Conservation (phyloP, 2,797 vertebrate genomes). For the Poecilia gillii region DNA sequence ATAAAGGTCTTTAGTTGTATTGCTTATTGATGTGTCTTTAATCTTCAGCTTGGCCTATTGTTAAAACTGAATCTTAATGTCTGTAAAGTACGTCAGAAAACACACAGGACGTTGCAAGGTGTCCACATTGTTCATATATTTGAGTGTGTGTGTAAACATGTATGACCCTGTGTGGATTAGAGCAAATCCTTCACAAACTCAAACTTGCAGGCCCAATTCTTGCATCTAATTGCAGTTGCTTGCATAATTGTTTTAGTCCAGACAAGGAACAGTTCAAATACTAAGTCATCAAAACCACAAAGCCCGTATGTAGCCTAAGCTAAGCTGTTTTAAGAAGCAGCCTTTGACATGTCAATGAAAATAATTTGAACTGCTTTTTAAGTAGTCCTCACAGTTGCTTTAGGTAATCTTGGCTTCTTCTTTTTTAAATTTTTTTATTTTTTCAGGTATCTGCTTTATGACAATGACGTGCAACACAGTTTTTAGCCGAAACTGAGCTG, state of each 20-base stretch:
- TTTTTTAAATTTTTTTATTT: neutral
- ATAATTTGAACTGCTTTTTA: neutral
- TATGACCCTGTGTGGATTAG: neutral
- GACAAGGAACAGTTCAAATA: slow-evolving; percentile 5
- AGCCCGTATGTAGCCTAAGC: neutral
- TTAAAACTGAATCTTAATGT: neutral
- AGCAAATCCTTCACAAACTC: slow-evolving; percentile 1
- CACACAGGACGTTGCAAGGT: neutral
- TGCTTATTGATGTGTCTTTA: neutral
- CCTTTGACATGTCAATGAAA: neutral
- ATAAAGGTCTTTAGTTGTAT: neutral
- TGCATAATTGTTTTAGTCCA: neutral
- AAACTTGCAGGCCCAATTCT: neutral
- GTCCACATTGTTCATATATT: neutral
- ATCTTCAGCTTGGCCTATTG: neutral
- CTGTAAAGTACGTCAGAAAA: neutral
- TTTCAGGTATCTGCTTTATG: neutral
- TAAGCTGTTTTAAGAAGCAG: neutral
- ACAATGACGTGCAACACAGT: neutral
- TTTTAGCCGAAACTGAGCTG: slow-evolving; percentile 8
- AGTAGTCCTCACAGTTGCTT: neutral
- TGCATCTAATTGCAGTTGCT: neutral
- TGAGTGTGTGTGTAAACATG: neutral
- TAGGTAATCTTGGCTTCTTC: neutral
- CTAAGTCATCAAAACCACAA: slow-evolving; percentile 5